phyloP scores from a whole-genome alignment of 2,113 vertebrate species.

The Barnardius zonarius region DNA sequence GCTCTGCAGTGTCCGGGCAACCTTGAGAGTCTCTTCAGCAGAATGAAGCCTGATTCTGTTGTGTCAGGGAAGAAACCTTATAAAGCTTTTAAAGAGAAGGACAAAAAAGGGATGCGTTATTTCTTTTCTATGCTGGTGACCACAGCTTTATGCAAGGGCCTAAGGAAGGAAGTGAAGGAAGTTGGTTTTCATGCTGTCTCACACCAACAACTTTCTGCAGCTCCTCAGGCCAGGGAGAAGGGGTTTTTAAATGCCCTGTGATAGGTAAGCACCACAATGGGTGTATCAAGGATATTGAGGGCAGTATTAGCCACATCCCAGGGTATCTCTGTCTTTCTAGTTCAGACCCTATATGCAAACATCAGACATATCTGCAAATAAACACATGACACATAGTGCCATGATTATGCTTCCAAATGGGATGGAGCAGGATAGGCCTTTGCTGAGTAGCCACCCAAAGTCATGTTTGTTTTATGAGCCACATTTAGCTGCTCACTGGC shows the following conservation, averaged over 20 bases:
- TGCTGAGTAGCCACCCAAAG: not conserved
- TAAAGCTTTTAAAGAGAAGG: not conserved
- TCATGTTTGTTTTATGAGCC: not conserved
- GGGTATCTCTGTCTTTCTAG: not conserved
- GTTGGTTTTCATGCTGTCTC: not conserved
- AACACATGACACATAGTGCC: accelerated
- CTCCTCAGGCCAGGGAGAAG: not conserved
- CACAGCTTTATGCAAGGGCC: not conserved
- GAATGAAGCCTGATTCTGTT: not conserved
- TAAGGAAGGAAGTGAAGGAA: slow-evolving; percentile 65
- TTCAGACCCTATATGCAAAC: not conserved
- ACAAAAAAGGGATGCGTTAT: not conserved
- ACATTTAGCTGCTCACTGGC: not conserved
- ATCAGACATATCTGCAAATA: not conserved
- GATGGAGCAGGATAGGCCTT: not conserved
- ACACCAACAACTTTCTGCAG: not conserved
- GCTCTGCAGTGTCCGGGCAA: not conserved
- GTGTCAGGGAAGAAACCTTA: not conserved
- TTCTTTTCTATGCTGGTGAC: not conserved
- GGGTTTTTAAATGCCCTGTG: not conserved
- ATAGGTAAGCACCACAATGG: not conserved
- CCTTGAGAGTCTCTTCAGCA: not conserved
- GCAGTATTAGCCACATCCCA: not conserved
- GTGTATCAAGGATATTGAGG: not conserved
- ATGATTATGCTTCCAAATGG: not conserved